phyloP scores from a whole-genome alignment of 2,888 invertebrate genomes.

The Bhutanitis thaidina region DNA sequence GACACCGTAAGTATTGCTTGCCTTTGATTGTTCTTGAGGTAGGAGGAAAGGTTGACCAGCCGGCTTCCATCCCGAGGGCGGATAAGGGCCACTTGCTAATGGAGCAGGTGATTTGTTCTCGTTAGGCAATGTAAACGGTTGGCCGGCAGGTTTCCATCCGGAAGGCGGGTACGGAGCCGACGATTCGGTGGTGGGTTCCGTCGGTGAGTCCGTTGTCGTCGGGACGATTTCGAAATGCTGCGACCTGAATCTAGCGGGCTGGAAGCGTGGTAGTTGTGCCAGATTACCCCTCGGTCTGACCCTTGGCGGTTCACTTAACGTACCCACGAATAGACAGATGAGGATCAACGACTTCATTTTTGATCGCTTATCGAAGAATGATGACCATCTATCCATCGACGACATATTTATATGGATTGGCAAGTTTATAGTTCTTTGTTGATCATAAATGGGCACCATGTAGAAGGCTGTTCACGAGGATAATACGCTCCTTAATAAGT shows the following conservation, averaged over 20 bases:
- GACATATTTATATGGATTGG: conserved; percentile 2
- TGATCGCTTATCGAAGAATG: conserved; percentile 22
- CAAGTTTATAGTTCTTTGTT: conserved; percentile 12
- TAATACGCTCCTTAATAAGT: neutral
- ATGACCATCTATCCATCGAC: neutral
- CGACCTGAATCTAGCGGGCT: conserved; percentile 65
- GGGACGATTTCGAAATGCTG: conserved; percentile 69
- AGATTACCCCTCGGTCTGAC: conserved; percentile 55
- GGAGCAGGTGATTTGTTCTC: conserved; percentile 40
- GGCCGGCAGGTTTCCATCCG: conserved; percentile 59
- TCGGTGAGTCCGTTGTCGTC: conserved; percentile 60
- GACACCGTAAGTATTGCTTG: conserved; percentile 49
- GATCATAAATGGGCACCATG: conserved; percentile 7
- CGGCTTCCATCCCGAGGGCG: conserved; percentile 69
- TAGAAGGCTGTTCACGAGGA: conserved; percentile 3
- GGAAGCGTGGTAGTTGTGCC: conserved; percentile 53
- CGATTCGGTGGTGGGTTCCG: conserved; percentile 53
- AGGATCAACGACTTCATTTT: conserved; percentile 60
- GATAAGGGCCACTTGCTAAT: conserved; percentile 47
- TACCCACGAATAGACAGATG: conserved; percentile 44
- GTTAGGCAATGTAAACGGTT: conserved; percentile 38
- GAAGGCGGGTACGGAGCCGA: conserved; percentile 55
- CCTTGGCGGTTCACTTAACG: conserved; percentile 65
- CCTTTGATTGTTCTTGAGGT: conserved; percentile 51
- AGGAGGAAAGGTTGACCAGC: conserved; percentile 56